These are phyloP conservation scores for Aspidiotus rigidus DNA, from an alignment of 2,888 invertebrate species.

Conservation along the genomic window DNA sequence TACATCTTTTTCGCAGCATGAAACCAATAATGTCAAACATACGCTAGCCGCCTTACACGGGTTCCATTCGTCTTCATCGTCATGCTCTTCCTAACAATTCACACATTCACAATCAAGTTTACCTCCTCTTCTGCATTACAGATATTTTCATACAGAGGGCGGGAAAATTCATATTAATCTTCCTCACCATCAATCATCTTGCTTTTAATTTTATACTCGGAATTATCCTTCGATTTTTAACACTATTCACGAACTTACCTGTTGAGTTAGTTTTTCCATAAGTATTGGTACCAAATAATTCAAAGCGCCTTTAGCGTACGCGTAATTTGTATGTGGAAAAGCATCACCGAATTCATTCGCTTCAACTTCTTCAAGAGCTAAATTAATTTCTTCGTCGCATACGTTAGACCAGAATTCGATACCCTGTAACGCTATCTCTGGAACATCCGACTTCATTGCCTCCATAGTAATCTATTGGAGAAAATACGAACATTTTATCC, in stretches of 20 bases:
- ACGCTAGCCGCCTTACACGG: slow-evolving; percentile 98
- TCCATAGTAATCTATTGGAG: slow-evolving; percentile 73
- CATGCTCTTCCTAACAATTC: slow-evolving; percentile 63
- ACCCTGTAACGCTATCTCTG: slow-evolving; percentile 93
- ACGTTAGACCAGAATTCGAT: slow-evolving; percentile 99
- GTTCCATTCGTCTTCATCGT: slow-evolving; percentile 99
- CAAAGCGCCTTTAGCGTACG: slow-evolving; percentile 94
- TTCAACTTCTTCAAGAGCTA: slow-evolving; percentile 87
- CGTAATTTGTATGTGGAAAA: slow-evolving; percentile 60
- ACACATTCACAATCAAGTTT: no score
- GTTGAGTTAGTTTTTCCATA: slow-evolving; percentile 86
- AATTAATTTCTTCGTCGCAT: slow-evolving; percentile 96
- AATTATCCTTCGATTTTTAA: no score
- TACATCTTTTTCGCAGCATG: slow-evolving; percentile 94
- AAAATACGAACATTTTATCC: background rate
- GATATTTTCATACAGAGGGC: no score
- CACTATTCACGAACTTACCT: slow-evolving; percentile 43
- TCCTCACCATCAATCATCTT: no score
- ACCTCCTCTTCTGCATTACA: no score
- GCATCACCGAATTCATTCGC: slow-evolving; percentile 83
- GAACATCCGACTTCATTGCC: slow-evolving; percentile 94
- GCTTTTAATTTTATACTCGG: no score
- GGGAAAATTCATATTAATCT: no score
- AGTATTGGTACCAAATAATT: slow-evolving; percentile 92
- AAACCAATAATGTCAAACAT: slow-evolving; percentile 92